phyloP scores from a whole-genome alignment of 1,140 invertebrate species.

The Philopotamus ludificatus region DNA sequence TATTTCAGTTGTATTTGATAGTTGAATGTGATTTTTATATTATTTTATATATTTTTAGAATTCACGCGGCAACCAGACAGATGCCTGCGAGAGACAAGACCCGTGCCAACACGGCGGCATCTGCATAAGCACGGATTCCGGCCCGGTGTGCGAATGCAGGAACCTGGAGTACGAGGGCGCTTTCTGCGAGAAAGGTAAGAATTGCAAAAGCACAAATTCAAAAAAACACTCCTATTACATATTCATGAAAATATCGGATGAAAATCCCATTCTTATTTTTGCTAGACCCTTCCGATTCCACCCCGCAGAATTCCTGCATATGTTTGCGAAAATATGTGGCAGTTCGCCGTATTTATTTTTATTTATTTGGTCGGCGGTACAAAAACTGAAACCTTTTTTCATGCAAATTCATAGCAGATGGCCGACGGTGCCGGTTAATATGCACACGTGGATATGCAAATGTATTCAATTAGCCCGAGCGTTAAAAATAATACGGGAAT shows the following conservation, averaged over 20 bases:
- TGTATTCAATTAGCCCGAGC: not conserved
- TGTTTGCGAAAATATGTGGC: not conserved
- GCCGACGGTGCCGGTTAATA: no score
- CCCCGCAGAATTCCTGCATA: no score
- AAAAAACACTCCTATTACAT: no score
- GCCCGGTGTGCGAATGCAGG: constrained; percentile 90
- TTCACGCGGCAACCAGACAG: constrained; percentile 60
- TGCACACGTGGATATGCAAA: not conserved
- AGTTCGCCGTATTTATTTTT: not conserved
- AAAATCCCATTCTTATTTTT: no score
- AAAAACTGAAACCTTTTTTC: not conserved
- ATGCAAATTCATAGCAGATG: not conserved
- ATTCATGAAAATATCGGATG: no score
- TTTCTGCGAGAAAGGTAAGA: constrained; percentile 89
- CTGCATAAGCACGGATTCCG: constrained; percentile 91
- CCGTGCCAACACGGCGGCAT: constrained; percentile 91
- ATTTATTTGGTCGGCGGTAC: no score
- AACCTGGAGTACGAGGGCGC: constrained; percentile 87
- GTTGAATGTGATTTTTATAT: no score
- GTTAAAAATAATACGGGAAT: not conserved
- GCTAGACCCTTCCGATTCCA: no score
- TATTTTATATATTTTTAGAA: no score
- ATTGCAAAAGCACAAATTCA: no score
- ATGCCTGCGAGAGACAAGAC: constrained; percentile 82
- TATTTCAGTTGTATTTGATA: no score